Evolutionary conservation across 1,140 invertebrate genomes (phyloP), one percentile per base, ranked within the genome.

Genomic region (Apis cerana): DNA sequence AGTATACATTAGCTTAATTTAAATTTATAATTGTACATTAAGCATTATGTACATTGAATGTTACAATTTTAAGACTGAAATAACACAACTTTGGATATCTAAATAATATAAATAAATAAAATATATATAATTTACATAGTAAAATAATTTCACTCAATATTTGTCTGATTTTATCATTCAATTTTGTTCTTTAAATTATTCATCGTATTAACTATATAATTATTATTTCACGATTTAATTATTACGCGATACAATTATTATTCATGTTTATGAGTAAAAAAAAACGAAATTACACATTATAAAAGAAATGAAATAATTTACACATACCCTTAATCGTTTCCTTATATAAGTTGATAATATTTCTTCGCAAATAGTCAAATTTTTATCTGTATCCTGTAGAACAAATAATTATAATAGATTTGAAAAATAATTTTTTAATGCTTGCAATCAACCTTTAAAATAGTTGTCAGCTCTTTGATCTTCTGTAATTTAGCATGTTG

Each of bases 331-430:
- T 9, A 90, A 70, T 74, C 87, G 86, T 70, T 88, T 91, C 50
- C 85, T 82, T 61, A 92, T 83, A 33, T 92, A 92, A 52, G 84
- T 72, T 43, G 87, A 70, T 61, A 92, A 64, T 76, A 92, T 91
- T 81, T 91, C 89, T 75, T 92, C 92, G 77, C 92, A 92, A n/a
- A 87, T 77, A 17, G 89, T 91, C 64, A 92, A 84, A 70, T 92
- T 92, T 74, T 83, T 83, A 52, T 92, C 91, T 9, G 90, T 92
- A 33, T 91, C 91, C 92, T 92, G 67, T 21, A 23, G 75, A 85
- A 78, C n/a, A 76, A 43, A 17, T 15, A 61, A n/a, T 33, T 17
- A 65, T 67, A 76, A n/a, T 13, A n/a, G 9, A 1, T 11, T 78
- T 17, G n/a, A 10, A 19, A 54, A 11, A 15, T 5, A 27, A 8